Conservation (phyloP, 2,888 invertebrate genomes). For the Oxyteleia sp. region DNA sequence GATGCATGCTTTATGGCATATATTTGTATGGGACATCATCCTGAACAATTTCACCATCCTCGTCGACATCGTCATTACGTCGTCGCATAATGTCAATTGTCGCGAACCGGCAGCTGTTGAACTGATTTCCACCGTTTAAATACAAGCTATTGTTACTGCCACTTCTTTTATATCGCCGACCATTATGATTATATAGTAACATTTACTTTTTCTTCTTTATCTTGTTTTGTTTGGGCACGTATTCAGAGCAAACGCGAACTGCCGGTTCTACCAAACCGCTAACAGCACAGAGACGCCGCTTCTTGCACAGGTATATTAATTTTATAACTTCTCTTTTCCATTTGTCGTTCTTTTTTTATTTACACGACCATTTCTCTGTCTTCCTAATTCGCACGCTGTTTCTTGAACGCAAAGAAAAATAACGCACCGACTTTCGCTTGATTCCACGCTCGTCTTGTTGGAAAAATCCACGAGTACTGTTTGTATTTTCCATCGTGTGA, state of each 20-base stretch:
- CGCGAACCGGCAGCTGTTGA: constrained; percentile 54
- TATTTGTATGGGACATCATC: constrained; percentile 39
- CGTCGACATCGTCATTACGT: constrained; percentile 44
- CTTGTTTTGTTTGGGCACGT: constrained; percentile 86
- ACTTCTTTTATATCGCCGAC: constrained; percentile 44
- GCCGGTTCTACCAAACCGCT: constrained; percentile 87
- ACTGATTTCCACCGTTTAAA: constrained; percentile 33
- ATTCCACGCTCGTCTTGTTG: constrained; percentile 3
- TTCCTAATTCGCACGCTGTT: constrained; percentile 24
- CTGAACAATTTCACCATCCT: constrained; percentile 27
- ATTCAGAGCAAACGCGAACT: constrained; percentile 88
- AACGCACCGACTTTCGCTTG: background rate
- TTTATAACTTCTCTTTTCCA: constrained; percentile 75
- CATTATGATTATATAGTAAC: constrained; percentile 78
- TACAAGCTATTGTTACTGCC: constrained; percentile 62
- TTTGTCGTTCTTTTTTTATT: constrained; percentile 54
- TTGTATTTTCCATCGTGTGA: too few species aligned
- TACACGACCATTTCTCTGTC: background rate
- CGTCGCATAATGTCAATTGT: constrained; percentile 35
- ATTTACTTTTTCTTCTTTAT: constrained; percentile 85
- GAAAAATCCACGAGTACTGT: background rate
- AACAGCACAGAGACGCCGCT: constrained; percentile 88
- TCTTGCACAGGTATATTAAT: constrained; percentile 87
- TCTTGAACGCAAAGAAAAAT: constrained; percentile 1
- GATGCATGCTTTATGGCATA: constrained; percentile 54